A percentile compares a stretch with the other conserved stretches of the same genome.
phyloP scores from a whole-genome alignment of 1,140 invertebrate species.

The Drosophila novamexicana region DNA sequence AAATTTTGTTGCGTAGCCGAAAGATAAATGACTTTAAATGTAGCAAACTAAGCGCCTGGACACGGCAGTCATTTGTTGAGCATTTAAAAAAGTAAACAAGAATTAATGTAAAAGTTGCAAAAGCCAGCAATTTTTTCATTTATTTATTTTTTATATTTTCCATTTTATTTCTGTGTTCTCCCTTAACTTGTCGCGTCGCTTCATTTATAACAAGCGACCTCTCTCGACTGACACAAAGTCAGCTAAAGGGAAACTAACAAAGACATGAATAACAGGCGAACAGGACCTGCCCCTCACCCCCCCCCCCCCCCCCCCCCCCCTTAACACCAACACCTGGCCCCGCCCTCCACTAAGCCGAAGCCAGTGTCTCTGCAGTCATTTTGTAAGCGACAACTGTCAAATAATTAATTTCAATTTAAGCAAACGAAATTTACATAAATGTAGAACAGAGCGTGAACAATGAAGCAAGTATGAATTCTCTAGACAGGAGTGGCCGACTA shows the following conservation, averaged over 20 bases:
- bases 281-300: neutral
- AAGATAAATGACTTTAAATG: constrained; percentile 39
- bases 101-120: constrained; percentile 55
- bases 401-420: constrained; percentile 83
- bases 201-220: constrained; percentile 65
- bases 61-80: constrained; percentile 51
- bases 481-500: no score
- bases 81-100: constrained; percentile 66
- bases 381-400: constrained; percentile 76
- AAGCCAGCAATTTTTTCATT: constrained; percentile 23
- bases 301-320: no score
- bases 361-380: constrained; percentile 39
- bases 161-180: neutral
- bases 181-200: constrained; percentile 35
- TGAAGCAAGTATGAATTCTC: neutral
- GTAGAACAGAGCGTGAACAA: constrained; percentile 25
- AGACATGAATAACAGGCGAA: constrained; percentile 8
- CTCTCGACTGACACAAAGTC: constrained; percentile 38
- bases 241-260: constrained; percentile 23
- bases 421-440: constrained; percentile 79
- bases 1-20: neutral
- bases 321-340: neutral
- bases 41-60: constrained; percentile 11
- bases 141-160: constrained; percentile 5
- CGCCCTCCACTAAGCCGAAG: neutral